These are phyloP conservation scores for Entosphenus tridentatus DNA, from an alignment of 2,113 vertebrate genomes.

Conservation along the genomic window DNA sequence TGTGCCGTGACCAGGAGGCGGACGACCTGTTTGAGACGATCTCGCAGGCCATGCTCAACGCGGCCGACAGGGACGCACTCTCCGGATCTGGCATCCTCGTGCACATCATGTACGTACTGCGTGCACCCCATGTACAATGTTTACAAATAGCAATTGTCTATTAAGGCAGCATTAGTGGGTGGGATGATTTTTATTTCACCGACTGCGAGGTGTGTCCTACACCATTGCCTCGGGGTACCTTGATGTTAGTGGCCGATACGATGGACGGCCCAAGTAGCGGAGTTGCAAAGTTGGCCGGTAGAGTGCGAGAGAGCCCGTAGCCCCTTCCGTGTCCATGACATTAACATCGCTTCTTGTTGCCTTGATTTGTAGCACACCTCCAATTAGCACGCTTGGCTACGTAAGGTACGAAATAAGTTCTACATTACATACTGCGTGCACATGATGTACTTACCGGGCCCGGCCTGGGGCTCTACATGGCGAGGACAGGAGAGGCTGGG, in stretches of 20 bases:
- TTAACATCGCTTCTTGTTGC: too few relatives aligned
- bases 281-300: neutral
- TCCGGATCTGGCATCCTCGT: slow-evolving; percentile 86
- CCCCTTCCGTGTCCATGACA: too few relatives aligned
- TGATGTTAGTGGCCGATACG: neutral
- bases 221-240: neutral
- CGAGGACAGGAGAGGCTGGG: too few relatives aligned
- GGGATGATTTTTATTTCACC: neutral
- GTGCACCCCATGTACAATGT: neutral
- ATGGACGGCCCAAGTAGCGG: neutral
- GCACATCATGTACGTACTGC: slow-evolving; percentile 62
- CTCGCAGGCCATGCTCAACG: slow-evolving; percentile 86
- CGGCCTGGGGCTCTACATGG: too few relatives aligned
- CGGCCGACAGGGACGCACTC: slow-evolving; percentile 68
- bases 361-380: too few relatives aligned
- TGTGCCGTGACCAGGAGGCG: slow-evolving; percentile 33
- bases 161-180: neutral
- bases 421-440: too few relatives aligned
- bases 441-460: too few relatives aligned
- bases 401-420: too few relatives aligned
- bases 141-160: neutral
- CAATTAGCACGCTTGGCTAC: too few relatives aligned
- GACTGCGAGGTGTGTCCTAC: neutral
- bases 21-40: slow-evolving; percentile 90
- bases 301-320: too few relatives aligned